These are phyloP conservation scores for Pammene fasciana DNA, from an alignment of 2,888 invertebrate species.

Conservation along the genomic window DNA sequence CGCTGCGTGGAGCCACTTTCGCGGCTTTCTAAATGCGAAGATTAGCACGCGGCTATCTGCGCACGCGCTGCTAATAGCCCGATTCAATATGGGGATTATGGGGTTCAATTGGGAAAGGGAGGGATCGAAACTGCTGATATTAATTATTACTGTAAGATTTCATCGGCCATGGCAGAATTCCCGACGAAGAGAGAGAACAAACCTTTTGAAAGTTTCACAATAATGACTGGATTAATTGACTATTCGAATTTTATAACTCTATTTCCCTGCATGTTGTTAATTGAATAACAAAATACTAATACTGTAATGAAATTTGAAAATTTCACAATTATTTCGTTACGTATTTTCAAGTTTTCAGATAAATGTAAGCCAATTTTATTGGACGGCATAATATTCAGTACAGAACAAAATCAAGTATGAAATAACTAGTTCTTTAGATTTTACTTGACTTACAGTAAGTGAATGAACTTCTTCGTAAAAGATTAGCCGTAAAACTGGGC, in stretches of 20 bases:
- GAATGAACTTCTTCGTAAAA: too few species aligned
- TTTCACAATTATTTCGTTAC: too few species aligned
- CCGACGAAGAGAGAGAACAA: background rate
- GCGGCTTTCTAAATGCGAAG: slow-evolving; percentile 74
- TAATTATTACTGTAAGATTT: slow-evolving; percentile 7
- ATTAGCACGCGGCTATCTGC: slow-evolving; percentile 61
- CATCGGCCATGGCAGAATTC: background rate
- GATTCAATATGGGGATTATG: slow-evolving; percentile 26
- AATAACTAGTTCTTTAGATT: too few species aligned
- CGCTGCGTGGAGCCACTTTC: slow-evolving; percentile 59
- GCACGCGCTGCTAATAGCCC: slow-evolving; percentile 33
- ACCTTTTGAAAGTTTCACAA: slow-evolving; percentile 9
- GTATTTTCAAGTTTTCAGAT: background rate
- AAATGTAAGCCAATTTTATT: background rate
- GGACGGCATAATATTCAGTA: too few species aligned
- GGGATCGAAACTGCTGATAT: slow-evolving; percentile 18
- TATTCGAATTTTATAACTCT: background rate
- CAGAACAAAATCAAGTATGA: too few species aligned
- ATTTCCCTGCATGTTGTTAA: background rate
- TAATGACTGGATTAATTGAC: slow-evolving; percentile 10
- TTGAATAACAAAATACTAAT: too few species aligned
- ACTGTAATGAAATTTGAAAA: too few species aligned
- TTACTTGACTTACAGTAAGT: too few species aligned
- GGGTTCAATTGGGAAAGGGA: slow-evolving; percentile 28
- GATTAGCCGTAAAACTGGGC: too few species aligned